These are phyloP conservation scores for Yoshiicerus persimilis DNA, from an alignment of 1,140 invertebrate genomes.

Conservation along the genomic window DNA sequence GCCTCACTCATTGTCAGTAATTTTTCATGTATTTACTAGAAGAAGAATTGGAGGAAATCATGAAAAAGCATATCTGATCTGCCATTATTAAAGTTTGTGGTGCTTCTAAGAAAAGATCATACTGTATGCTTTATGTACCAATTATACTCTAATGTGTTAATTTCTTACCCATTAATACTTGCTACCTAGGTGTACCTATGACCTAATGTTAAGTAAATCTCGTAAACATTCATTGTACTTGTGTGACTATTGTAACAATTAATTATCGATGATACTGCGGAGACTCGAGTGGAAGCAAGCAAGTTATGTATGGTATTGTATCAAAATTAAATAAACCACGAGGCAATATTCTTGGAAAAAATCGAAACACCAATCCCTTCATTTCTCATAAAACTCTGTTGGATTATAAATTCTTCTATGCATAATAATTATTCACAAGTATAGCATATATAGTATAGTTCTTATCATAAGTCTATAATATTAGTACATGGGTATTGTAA, in stretches of 20 bases:
- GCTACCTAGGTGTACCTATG: not conserved
- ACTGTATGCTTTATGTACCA: not conserved
- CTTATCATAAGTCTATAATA: too few species aligned
- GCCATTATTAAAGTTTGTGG: not conserved
- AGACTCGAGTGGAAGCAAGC: not conserved
- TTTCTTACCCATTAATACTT: not conserved
- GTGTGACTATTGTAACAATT: not conserved
- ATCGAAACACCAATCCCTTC: not conserved
- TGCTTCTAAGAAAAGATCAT: not conserved
- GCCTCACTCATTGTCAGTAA: not conserved
- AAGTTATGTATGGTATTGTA: conserved; percentile 11
- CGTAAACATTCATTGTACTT: not conserved
- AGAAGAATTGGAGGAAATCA: not conserved
- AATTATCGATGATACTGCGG: not conserved
- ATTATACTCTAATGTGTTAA: not conserved
- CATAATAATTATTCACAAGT: too few species aligned
- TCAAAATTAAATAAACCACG: conserved; percentile 15
- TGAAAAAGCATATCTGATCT: not conserved
- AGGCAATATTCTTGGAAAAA: conserved; percentile 20
- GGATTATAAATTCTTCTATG: too few species aligned
- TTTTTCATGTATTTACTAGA: not conserved
- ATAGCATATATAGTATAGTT: too few species aligned
- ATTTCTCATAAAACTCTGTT: not conserved
- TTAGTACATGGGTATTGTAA: too few species aligned
- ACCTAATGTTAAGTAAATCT: not conserved